These are phyloP conservation scores for Oryzaephilus surinamensis DNA, from an alignment of 1,140 invertebrate species.

Conservation along the genomic window DNA sequence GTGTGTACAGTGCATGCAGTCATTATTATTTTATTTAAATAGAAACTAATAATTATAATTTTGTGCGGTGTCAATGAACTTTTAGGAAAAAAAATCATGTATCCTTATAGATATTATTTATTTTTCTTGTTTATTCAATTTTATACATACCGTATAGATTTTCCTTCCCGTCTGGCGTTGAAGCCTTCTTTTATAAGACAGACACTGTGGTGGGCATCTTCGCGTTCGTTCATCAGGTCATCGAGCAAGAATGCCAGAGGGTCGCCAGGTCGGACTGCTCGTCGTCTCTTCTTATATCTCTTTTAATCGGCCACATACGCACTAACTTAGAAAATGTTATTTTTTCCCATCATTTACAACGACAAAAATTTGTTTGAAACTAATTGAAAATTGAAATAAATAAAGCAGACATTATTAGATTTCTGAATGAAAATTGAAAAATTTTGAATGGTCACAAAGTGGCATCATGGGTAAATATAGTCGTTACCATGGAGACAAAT, in stretches of 20 bases:
- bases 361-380: slow-evolving; percentile 5
- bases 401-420: slow-evolving; percentile 1
- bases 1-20: too few species aligned
- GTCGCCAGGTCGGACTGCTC: slow-evolving; percentile 4
- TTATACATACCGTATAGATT: not conserved
- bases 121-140: not conserved
- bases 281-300: not conserved
- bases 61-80: too few species aligned
- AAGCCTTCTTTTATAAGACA: slow-evolving; percentile 3
- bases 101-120: not conserved
- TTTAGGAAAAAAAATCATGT: too few species aligned
- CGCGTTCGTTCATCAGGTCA: slow-evolving; percentile 4
- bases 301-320: too few species aligned
- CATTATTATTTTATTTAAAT: too few species aligned
- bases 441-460: too few species aligned
- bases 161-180: slow-evolving; percentile 3
- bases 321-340: too few species aligned
- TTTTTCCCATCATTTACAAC: not conserved
- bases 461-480: too few species aligned
- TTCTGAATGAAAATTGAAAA: slow-evolving; percentile 3
- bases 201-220: not conserved
- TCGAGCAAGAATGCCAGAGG: slow-evolving; percentile 4
- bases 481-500: too few species aligned
- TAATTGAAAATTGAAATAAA: not conserved
- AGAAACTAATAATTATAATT: too few species aligned